Evolutionary conservation across 2,797 vertebrate species (phyloP), one percentile per base, ranked within the genome.

Genomic region (Sebastes wilsoni): DNA sequence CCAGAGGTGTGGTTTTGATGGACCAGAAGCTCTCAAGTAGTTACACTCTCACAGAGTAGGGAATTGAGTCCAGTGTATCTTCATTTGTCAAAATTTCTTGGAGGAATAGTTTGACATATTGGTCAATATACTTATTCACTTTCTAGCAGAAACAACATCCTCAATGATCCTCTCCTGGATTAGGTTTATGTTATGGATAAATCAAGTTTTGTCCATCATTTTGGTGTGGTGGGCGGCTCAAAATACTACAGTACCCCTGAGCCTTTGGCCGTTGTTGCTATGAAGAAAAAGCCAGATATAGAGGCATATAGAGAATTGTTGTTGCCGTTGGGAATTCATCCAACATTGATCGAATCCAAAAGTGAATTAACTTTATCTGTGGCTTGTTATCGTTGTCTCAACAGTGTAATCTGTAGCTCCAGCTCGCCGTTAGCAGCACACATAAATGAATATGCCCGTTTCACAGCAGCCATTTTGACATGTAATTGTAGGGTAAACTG

Each of bases 1-100:
- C 80, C 72, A 56, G 76, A 69, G 83, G 66, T 42, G 25, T 16
- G 46, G 25, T 58, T 28, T 60, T 30, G 25, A 56, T 55, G 54
- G 4, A 25, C 27, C 34, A 69, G 14, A 66, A 30, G 49, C 61
- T 75, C 52, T 80, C 38, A 7, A 9, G 59, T 66, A 64, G 52
- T 25, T 59, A 49, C 30, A 71, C 10, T n/a, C 49, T 10, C 20
- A 18, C 23, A 23, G 12, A 23, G 62, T 34, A 72, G n/a, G 4
- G 23, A 8, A 16, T 28, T 49, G 59, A 68, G 23, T 52, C 16
- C 27, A 14, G 2, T 20, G 6, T 12, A 36, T 66, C 38, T 32
- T 72, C 5, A 42, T 68, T 59, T 78, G 20, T n/a, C 2, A 30
- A 23, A 46, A 38, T 30, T 16, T 79, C 25, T 49, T 52, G 6